Evolutionary conservation across 2,888 invertebrate species (phyloP).

Genomic region (Melinopterus prodromus): DNA sequence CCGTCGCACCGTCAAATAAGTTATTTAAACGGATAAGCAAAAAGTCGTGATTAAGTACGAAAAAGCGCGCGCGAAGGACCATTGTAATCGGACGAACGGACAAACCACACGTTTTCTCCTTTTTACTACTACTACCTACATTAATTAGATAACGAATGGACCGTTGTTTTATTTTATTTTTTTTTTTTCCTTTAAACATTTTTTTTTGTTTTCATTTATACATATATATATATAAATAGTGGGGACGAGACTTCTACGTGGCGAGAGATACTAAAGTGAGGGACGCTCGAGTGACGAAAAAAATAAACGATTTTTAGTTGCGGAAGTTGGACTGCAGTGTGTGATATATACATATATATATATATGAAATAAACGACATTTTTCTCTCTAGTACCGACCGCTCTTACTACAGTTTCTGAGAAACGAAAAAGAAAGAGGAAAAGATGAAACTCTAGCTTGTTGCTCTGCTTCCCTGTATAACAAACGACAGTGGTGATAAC

Average conservation of each 20-base stretch:
- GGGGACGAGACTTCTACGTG: not conserved
- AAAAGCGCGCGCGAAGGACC: not conserved
- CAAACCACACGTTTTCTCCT: not conserved
- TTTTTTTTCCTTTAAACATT: not conserved
- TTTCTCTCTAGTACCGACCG: slow-evolving; percentile 18
- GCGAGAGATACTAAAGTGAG: not conserved
- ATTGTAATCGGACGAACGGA: not conserved
- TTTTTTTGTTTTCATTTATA: slow-evolving; percentile 10
- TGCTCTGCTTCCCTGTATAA: slow-evolving; percentile 44
- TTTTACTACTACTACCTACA: slow-evolving; percentile 12
- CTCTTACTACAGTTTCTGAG: not conserved
- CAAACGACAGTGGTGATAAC: slow-evolving; percentile 31
- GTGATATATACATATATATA: slow-evolving; percentile 27
- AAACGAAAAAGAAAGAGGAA: slow-evolving; percentile 9
- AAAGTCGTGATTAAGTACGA: slow-evolving; percentile 4
- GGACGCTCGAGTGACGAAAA: slow-evolving; percentile 4
- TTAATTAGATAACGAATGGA: slow-evolving; percentile 11
- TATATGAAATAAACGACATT: slow-evolving; percentile 16
- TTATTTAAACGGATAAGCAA: not conserved
- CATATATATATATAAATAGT: slow-evolving; percentile 25
- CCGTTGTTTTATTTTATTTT: not conserved
- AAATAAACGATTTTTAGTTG: slow-evolving; percentile 10
- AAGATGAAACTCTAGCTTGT: slow-evolving; percentile 39
- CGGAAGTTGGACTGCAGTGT: not conserved
- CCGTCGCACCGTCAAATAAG: slow-evolving; percentile 41